Conservation (phyloP, 2,888 invertebrate genomes). For the Drosophila bunnanda region DNA sequence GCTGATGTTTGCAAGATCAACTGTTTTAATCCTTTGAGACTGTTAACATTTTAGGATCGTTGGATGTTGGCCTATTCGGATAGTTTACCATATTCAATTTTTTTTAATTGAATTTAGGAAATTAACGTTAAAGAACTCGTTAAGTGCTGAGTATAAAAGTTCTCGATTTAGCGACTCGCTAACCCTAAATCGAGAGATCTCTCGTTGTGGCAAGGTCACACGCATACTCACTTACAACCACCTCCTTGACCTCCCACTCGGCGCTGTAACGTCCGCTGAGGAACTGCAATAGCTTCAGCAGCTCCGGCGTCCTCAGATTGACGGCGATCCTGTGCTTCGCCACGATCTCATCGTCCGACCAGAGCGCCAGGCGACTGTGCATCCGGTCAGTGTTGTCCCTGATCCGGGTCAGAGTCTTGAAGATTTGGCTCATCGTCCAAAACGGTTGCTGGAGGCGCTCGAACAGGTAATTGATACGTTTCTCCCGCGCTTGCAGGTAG, state of each 20-base stretch:
- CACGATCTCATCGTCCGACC: constrained; percentile 39
- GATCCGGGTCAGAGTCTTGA: constrained; percentile 17
- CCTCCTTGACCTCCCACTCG: constrained; percentile 67
- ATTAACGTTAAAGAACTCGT: not conserved
- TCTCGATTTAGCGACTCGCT: not conserved
- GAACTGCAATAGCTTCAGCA: constrained; percentile 43
- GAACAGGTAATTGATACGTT: not conserved
- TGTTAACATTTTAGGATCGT: not conserved
- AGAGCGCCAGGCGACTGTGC: constrained; percentile 42
- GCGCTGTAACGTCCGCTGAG: constrained; percentile 46
- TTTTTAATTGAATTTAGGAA: not conserved
- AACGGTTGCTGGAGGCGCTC: not conserved
- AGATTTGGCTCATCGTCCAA: not conserved
- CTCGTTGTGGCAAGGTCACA: not conserved
- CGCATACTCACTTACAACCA: constrained; percentile 58
- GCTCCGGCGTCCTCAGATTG: not conserved
- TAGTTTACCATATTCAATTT: not conserved
- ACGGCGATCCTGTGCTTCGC: not conserved
- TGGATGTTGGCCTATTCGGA: not conserved
- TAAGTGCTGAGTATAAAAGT: not conserved
- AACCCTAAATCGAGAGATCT: not conserved
- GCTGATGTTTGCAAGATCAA: too few species aligned
- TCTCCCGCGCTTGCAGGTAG: constrained; percentile 4
- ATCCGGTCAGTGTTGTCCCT: constrained; percentile 26
- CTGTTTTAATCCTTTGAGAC: not conserved